Conservation (phyloP, 2,113 vertebrate genomes). For the Apodemus sylvaticus region DNA sequence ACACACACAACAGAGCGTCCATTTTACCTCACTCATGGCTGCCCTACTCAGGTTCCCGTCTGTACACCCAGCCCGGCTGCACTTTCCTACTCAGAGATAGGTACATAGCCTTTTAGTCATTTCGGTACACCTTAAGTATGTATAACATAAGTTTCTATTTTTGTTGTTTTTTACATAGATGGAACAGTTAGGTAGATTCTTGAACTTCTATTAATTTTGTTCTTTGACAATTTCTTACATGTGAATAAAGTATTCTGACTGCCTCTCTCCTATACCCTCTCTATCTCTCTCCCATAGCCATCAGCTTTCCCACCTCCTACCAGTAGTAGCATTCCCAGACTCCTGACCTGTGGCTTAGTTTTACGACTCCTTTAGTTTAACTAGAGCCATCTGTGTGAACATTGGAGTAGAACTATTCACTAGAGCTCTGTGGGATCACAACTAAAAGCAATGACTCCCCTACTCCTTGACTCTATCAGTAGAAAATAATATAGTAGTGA, state of each 20-base stretch:
- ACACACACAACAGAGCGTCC: neutral
- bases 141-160: neutral
- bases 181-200: neutral
- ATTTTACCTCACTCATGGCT: neutral
- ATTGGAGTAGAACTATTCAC: neutral
- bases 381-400: neutral
- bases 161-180: neutral
- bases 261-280: neutral
- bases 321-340: neutral
- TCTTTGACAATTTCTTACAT: neutral
- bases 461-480: neutral
- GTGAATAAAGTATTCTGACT: neutral
- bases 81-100: neutral
- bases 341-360: neutral
- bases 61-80: neutral
- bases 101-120: constrained; percentile 13
- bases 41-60: neutral
- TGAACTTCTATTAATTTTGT: neutral
- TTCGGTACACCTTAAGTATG: constrained; percentile 3
- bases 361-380: neutral
- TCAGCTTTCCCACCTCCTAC: neutral
- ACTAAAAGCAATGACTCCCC: neutral
- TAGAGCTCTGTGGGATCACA: neutral
- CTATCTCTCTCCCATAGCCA: neutral
- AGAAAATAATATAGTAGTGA: neutral